Evolutionary conservation across 2,888 invertebrate species (phyloP).

Genomic region (Lochmaea capreae): DNA sequence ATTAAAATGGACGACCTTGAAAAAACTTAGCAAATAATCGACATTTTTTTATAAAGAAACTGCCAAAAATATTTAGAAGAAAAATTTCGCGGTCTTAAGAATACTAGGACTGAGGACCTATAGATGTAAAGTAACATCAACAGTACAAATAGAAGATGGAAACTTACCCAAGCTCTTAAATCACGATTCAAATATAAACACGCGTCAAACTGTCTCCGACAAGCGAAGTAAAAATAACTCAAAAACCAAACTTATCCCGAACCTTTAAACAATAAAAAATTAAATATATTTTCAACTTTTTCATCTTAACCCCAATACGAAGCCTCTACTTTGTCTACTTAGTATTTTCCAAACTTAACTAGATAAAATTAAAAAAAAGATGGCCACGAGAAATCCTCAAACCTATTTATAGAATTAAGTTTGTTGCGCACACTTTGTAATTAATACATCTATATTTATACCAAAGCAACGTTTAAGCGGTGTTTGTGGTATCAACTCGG

Average conservation of each 20-base stretch:
- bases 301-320: background rate
- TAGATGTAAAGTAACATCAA: too few species aligned
- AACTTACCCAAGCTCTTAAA: background rate
- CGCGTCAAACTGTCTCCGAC: background rate
- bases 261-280: background rate
- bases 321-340: background rate
- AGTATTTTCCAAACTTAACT: conserved; percentile 1
- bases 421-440: conserved; percentile 28
- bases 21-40: too few species aligned
- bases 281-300: background rate
- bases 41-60: too few species aligned
- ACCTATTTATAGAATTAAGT: conserved; percentile 25
- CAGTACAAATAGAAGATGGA: too few species aligned
- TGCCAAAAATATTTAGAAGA: too few species aligned
- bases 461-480: conserved; percentile 13
- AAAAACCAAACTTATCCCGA: background rate
- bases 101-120: too few species aligned
- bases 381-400: conserved; percentile 27
- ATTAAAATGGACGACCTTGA: too few species aligned
- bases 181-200: background rate
- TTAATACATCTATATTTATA: conserved; percentile 21
- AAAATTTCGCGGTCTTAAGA: too few species aligned
- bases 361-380: background rate
- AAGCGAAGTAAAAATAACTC: background rate
- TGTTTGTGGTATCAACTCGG: background rate